Conservation (phyloP, 2,797 vertebrate species). For the Lepilemur septentrionalis region DNA sequence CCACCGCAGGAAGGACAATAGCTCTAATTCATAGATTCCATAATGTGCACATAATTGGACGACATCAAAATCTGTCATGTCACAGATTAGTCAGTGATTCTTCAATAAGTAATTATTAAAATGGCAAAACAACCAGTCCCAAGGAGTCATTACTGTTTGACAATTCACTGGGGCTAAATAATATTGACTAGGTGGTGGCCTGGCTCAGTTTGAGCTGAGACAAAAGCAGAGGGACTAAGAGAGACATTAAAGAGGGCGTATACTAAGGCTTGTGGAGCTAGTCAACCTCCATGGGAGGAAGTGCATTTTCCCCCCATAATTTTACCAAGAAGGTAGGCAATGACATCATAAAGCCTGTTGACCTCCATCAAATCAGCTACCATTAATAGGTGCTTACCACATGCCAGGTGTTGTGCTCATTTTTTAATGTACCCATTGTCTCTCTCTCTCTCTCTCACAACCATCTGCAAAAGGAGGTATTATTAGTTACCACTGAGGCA, state of each 20-base stretch:
- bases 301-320: not conserved
- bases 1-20: not conserved
- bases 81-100: constrained; percentile 57
- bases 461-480: not conserved
- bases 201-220: not conserved
- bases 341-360: not conserved
- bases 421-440: not conserved
- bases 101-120: constrained; percentile 64
- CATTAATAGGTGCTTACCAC: not conserved
- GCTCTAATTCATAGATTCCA: constrained; percentile 55
- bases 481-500: not conserved
- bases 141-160: constrained; percentile 50
- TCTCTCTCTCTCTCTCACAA: not conserved
- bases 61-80: constrained; percentile 67
- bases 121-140: constrained; percentile 72
- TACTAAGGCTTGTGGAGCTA: not conserved
- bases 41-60: constrained; percentile 29
- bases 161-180: constrained; percentile 13
- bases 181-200: not conserved
- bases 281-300: not conserved
- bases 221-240: not conserved
- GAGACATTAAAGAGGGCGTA: not conserved
- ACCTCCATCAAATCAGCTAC: not conserved
- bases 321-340: not conserved
- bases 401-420: not conserved